Evolutionary conservation across 2,797 vertebrate species (phyloP).

Genomic region (Sphaeramia orbicularis): DNA sequence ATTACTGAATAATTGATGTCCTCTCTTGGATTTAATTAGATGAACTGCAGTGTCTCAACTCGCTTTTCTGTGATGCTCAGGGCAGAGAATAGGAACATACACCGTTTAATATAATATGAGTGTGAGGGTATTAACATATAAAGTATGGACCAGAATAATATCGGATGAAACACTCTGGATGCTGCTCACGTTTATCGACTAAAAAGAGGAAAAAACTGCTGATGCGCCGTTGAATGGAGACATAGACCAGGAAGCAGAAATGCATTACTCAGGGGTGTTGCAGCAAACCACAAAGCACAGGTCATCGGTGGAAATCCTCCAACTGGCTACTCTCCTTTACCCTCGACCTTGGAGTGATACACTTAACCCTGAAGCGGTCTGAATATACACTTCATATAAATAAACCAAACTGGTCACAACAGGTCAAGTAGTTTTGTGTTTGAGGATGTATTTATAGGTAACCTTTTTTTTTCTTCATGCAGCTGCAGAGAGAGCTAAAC

Average conservation of each 20-base stretch:
- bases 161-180: slow-evolving; percentile 17
- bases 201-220: slow-evolving; percentile 35
- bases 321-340: slow-evolving; percentile 9
- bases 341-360: not conserved
- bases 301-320: slow-evolving; percentile 28
- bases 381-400: no score
- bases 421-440: not conserved
- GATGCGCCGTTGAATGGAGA: slow-evolving; percentile 43
- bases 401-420: no score
- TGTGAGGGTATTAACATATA: slow-evolving; percentile 25
- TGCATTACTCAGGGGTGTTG: slow-evolving; percentile 65
- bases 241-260: slow-evolving; percentile 29
- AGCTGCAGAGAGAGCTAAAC: slow-evolving; percentile 90
- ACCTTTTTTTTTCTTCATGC: slow-evolving; percentile 13
- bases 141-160: slow-evolving; percentile 27
- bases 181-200: slow-evolving; percentile 4
- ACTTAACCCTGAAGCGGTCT: not conserved
- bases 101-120: slow-evolving; percentile 33
- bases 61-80: slow-evolving; percentile 18
- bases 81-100: slow-evolving; percentile 15
- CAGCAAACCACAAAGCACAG: slow-evolving; percentile 39
- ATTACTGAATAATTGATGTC: slow-evolving; percentile 59
- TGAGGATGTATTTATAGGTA: not conserved
- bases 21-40: slow-evolving; percentile 44
- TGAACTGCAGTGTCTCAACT: slow-evolving; percentile 8